Conservation (phyloP, 2,797 vertebrate genomes). For the Sebastes aleutianus region DNA sequence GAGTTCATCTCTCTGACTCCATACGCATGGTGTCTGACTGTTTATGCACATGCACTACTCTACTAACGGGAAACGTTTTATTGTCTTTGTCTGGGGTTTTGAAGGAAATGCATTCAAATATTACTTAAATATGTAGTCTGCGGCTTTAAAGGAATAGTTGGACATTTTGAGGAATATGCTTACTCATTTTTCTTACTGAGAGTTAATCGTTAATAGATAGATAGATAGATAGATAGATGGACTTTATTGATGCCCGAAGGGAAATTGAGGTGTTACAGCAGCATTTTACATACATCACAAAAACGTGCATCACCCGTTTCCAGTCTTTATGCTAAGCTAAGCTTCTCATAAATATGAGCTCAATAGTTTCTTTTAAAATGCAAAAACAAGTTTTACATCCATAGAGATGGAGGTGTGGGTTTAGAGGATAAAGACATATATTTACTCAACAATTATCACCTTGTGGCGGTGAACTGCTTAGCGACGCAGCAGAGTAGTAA, state of each 20-base stretch:
- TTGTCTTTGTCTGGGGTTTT: conserved; percentile 5
- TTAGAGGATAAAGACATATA: neutral
- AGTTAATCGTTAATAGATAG: no score
- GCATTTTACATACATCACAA: no score
- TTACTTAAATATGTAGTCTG: neutral
- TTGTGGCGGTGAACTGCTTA: neutral
- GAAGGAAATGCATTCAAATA: neutral
- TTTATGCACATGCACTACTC: neutral
- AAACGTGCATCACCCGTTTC: no score
- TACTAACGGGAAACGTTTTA: conserved; percentile 31
- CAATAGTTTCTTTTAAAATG: neutral
- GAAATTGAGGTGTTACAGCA: no score
- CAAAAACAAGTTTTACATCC: neutral
- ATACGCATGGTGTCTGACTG: conserved; percentile 14
- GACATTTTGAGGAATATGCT: no score
- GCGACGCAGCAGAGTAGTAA: neutral
- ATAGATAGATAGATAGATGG: no score
- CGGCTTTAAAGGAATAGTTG: neutral
- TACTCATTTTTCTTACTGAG: no score
- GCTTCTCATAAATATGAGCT: neutral
- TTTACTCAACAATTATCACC: neutral
- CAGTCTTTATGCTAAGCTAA: no score
- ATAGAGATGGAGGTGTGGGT: neutral
- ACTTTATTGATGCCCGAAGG: no score
- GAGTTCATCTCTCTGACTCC: conserved; percentile 66